Evolutionary conservation across 2,113 vertebrate genomes (phyloP).

Genomic region (Lophius piscatorius): DNA sequence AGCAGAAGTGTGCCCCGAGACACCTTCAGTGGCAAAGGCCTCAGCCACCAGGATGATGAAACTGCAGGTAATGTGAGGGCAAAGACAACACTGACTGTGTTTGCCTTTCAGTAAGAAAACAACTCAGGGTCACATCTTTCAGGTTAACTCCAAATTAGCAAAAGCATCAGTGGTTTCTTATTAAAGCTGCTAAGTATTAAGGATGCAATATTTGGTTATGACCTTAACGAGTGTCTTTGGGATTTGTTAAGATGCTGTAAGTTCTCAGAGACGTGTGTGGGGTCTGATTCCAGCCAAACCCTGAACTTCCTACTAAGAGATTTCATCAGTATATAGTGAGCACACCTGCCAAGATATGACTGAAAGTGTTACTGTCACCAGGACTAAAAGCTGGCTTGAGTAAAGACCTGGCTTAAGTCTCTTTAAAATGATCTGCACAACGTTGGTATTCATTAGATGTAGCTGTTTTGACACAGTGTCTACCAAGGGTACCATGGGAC

Average conservation of each 20-base stretch:
- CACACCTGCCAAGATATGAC: conserved; percentile 66
- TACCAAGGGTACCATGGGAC: conserved; percentile 40
- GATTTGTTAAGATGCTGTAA: conserved; percentile 18
- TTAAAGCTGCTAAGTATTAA: no score
- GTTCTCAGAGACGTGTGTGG: conserved; percentile 38
- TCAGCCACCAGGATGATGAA: conserved; percentile 52
- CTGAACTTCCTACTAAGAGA: conserved; percentile 61
- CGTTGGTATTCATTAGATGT: conserved; percentile 58
- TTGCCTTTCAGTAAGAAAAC: conserved; percentile 29
- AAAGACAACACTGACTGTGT: conserved; percentile 21
- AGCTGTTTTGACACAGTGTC: conserved; percentile 54
- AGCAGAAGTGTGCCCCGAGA: no score
- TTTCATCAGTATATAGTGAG: conserved; percentile 53
- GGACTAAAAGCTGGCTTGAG: conserved; percentile 53
- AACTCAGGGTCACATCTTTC: neutral
- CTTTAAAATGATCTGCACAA: conserved; percentile 51
- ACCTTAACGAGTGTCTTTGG: conserved; percentile 2
- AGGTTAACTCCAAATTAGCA: conserved; percentile 16
- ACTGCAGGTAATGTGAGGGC: conserved; percentile 46
- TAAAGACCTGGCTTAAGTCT: conserved; percentile 50
- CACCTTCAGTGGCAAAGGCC: conserved; percentile 26
- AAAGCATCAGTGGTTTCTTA: no score
- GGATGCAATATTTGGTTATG: conserved; percentile 12
- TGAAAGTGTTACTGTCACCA: conserved; percentile 63
- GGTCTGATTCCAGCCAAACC: conserved; percentile 59